These are phyloP conservation scores for Bos javanicus DNA, from an alignment of 2,113 vertebrate species.

Conservation along the genomic window DNA sequence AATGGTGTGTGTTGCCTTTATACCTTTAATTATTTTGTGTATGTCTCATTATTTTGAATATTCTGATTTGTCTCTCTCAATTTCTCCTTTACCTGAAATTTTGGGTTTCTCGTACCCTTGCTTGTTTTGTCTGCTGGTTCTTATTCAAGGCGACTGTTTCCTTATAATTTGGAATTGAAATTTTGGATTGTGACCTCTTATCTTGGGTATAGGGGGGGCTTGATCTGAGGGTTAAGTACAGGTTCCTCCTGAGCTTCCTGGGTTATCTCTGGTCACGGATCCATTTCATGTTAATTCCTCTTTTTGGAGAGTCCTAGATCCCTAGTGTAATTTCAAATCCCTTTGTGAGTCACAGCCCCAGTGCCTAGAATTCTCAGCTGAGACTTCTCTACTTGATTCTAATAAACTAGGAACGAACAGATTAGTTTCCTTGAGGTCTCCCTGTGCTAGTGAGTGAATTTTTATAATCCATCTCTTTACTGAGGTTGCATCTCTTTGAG, in stretches of 20 bases:
- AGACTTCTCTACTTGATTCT: neutral
- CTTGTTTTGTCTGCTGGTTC: neutral
- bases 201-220: neutral
- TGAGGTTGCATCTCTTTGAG: neutral
- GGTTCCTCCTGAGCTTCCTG: neutral
- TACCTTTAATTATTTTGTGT: neutral
- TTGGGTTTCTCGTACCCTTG: neutral
- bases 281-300: neutral
- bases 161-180: neutral
- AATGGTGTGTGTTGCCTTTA: neutral
- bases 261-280: neutral
- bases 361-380: neutral
- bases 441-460: neutral
- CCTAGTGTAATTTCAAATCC: neutral
- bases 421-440: neutral
- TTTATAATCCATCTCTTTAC: neutral
- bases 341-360: neutral
- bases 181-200: neutral
- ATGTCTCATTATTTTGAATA: neutral
- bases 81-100: neutral
- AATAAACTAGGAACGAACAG: neutral
- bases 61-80: neutral
- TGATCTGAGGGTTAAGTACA: neutral
- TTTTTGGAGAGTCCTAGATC: neutral
- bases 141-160: neutral